phyloP scores from a whole-genome alignment of 2,797 vertebrate species.

The Gambelia wislizenii region DNA sequence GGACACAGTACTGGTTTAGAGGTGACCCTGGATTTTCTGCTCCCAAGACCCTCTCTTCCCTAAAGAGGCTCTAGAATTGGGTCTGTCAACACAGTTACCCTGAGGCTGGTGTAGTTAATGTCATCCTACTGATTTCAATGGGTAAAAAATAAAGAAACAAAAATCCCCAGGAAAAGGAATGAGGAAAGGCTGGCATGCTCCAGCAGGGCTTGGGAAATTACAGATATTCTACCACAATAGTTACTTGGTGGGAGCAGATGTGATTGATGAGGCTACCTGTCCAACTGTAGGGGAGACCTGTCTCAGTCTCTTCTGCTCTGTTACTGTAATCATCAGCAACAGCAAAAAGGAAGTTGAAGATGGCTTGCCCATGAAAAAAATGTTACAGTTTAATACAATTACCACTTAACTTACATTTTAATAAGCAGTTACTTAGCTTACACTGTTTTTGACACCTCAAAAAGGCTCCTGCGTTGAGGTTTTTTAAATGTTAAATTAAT shows the following conservation, averaged over 20 bases:
- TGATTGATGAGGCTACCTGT: background rate
- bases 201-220: background rate
- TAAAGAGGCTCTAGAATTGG: background rate
- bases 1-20: background rate
- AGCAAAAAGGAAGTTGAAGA: background rate
- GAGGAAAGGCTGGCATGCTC: background rate
- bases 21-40: background rate
- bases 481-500: rapidly evolving
- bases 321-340: background rate
- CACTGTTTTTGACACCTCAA: background rate
- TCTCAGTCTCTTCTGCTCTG: background rate
- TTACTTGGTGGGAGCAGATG: background rate
- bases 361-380: background rate
- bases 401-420: background rate
- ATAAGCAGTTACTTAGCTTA: background rate
- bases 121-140: background rate
- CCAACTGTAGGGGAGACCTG: background rate
- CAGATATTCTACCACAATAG: background rate
- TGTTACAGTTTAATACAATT: too few relatives aligned
- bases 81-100: background rate
- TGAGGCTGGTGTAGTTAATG: background rate
- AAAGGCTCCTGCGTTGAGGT: background rate
- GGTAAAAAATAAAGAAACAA: background rate
- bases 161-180: background rate
- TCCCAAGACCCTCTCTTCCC: background rate